Base-by-base conservation (phyloP, 1,140 invertebrate genomes). In the Habropoda laboriosa region DNA sequence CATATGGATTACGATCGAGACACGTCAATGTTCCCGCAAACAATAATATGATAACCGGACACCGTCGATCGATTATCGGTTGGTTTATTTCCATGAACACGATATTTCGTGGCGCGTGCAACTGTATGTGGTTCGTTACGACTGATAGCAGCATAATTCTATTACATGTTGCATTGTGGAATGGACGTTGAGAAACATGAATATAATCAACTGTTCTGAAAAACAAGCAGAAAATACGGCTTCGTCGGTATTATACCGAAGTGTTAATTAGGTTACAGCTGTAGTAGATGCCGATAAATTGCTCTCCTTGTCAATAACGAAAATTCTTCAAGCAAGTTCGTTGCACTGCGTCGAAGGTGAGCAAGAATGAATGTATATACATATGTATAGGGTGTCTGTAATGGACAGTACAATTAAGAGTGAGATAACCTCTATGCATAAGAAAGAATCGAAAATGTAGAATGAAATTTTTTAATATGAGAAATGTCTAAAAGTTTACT, bases 51-150 rank as follows among this genome's bases (percentile, higher is more conserved):
- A 71, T 78, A 78, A 61, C 27, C n/a, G 24, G 27, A 13, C 67
- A 5, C 21, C 8, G 16, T 40, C 32, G 35, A 78, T 78, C 75
- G 67, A 71, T 78, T 78, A 78, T 71, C 67, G 35, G 38, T 45
- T 27, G 30, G 75, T 78, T 60, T 71, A 71, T 58, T 78, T 78
- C 75, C 51, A 71, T 45, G 66, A 70, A 78, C 68, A 18, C 32
- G 66, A 71, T 68, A 68, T 77, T 77, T 30, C 53, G 32, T 47
- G 53, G 12, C 35, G 40, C 27, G 55, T 12, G 53, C 21, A 42
- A 47, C 38, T 32, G 35, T 42, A 42, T 42, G 51, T 16, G 18
- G 2, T 21, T 35, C 42, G 63, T 60, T 40, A 57, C 35, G 24
- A 35, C 40, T 24, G 61, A 60, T 35, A 42, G 24, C 32, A 18